Percentiles rank a stretch among this genome's conserved stretches.
Conservation (phyloP, 2,797 vertebrate species). For the Rhinoraja longicauda region DNA sequence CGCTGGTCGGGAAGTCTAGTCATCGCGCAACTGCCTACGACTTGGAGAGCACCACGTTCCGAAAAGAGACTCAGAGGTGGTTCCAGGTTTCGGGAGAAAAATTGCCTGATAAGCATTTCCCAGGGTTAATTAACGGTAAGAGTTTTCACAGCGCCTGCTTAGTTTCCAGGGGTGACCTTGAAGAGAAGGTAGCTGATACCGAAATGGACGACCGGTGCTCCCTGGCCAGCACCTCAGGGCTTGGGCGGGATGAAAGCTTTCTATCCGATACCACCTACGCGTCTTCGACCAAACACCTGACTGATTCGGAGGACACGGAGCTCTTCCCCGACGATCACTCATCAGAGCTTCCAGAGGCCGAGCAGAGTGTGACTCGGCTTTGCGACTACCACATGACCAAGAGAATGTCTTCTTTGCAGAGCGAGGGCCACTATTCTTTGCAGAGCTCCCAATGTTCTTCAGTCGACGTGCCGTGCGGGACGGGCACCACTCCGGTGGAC, state of each 20-base stretch:
- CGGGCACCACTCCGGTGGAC: conserved; percentile 84
- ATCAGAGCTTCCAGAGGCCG: conserved; percentile 65
- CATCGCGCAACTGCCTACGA: conserved; percentile 81
- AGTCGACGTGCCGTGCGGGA: conserved; percentile 88
- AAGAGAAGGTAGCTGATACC: conserved; percentile 62
- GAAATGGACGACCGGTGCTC: conserved; percentile 53
- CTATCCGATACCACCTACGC: conserved; percentile 58
- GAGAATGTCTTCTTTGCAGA: conserved; percentile 88
- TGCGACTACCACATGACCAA: conserved; percentile 88
- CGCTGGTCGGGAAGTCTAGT: conserved; percentile 74
- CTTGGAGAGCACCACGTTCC: conserved; percentile 82
- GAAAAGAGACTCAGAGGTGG: conserved; percentile 80
- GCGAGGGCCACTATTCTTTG: conserved; percentile 83
- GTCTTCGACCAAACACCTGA: conserved; percentile 72
- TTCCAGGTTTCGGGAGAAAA: conserved; percentile 66
- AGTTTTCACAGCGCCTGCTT: conserved; percentile 65
- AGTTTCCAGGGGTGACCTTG: conserved; percentile 62
- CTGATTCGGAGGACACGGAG: conserved; percentile 57
- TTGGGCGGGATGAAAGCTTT: conserved; percentile 68
- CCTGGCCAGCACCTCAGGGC: conserved; percentile 48
- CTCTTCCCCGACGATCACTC: conserved; percentile 64
- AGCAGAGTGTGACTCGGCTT: conserved; percentile 68
- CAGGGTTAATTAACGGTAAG: conserved; percentile 63
- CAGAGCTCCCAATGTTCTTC: conserved; percentile 94
- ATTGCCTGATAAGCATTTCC: conserved; percentile 64